Evolutionary conservation across 2,888 invertebrate species (phyloP), one percentile per base, ranked within the genome.

Genomic region (Desoria tigrina): DNA sequence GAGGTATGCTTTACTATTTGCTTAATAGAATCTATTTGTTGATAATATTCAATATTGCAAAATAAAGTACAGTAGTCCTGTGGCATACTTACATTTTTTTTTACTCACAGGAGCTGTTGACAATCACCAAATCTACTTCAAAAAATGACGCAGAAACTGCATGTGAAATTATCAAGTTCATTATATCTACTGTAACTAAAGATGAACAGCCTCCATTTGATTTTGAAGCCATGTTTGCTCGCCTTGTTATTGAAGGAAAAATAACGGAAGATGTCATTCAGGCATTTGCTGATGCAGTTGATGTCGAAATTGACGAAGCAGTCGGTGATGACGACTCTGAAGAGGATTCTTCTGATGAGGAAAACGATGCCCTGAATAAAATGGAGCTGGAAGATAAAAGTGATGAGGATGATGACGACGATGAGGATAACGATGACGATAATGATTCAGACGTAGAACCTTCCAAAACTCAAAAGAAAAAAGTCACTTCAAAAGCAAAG

Each of bases 231-330:
- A 42, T 74, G 18, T 70, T 72, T 61, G 37, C 45, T 16, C 42
- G 53, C 21, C 53, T 70, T 24, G 59, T 66, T 1, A 65, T 65
- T 42, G 67, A 72, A 45, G 67, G 66, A 4, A 58, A 58, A 51
- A 55, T 72, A 7, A 42, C 45, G 2, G 69, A 69, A 42, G 71
- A 69, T 9, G 50, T 56, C 16, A 61, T 72, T n/a, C 68, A 69
- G 45, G 32, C 39, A 11, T 39, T 74, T 42, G 71, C 67, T 11
- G 69, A 70, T 16, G 64, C 61, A 14, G 66, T 71, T 50, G 72
- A 72, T 45, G 51, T 62, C 26, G 67, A 63, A 1, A 62, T 55
- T 3, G 61, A 63, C n/a, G 55, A 56, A 23, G 66, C 56, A 24
- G 68, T 45, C 1, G 64, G 60, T 23, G 63, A 63, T 28, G 67